Evolutionary conservation across 2,113 vertebrate genomes (phyloP).

Genomic region (Oostethus manadensis): DNA sequence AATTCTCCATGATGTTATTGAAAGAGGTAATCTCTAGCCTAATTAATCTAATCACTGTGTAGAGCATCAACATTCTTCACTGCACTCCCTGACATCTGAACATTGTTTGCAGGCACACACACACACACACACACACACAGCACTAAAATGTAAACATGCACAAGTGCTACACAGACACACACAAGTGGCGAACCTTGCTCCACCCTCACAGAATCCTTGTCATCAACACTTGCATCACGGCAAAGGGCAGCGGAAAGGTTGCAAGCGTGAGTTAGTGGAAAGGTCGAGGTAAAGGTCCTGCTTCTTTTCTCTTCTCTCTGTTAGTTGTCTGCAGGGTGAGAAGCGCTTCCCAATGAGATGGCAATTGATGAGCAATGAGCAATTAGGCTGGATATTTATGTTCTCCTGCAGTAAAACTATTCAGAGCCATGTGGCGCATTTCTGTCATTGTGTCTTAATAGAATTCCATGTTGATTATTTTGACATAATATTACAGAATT

Average conservation of each 20-base stretch:
- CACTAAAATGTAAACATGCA: slow-evolving; percentile 47
- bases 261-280: slow-evolving; percentile 68
- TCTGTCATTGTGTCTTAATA: too few species aligned
- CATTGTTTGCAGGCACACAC: slow-evolving; percentile 20
- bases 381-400: slow-evolving; percentile 40
- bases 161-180: slow-evolving; percentile 23
- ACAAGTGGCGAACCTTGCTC: slow-evolving; percentile 10
- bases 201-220: slow-evolving; percentile 50
- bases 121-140: slow-evolving; percentile 15
- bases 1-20: slow-evolving; percentile 62
- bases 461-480: too few species aligned
- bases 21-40: slow-evolving; percentile 61
- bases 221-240: slow-evolving; percentile 70
- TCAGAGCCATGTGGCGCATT: too few species aligned
- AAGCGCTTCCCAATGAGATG: slow-evolving; percentile 45
- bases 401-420: too few species aligned
- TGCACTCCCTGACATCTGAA: slow-evolving; percentile 21
- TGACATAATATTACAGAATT: too few species aligned
- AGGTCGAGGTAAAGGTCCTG: slow-evolving; percentile 70
- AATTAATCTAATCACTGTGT: slow-evolving; percentile 61
- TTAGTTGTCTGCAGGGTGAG: slow-evolving; percentile 39
- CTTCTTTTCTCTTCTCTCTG: slow-evolving; percentile 53
- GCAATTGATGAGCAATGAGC: slow-evolving; percentile 12
- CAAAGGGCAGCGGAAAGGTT: slow-evolving; percentile 70
- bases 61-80: slow-evolving; percentile 19